phyloP scores from a whole-genome alignment of 1,140 invertebrate species.

The Apis florea region DNA sequence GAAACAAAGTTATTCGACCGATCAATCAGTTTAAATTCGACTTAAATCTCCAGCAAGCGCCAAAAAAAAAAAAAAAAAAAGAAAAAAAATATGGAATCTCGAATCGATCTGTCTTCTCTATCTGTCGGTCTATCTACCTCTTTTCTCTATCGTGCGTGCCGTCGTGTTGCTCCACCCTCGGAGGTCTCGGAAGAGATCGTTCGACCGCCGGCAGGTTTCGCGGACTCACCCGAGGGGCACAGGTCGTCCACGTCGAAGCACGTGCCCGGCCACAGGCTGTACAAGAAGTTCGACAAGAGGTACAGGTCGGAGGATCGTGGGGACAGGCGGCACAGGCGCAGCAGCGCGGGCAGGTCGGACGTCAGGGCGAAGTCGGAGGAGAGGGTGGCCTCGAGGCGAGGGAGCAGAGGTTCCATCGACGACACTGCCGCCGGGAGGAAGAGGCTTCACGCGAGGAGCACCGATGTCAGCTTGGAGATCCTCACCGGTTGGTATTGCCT shows the following conservation, averaged over 20 bases:
- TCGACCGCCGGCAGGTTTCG: conserved; percentile 91
- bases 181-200: conserved; percentile 88
- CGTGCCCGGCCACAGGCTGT: conserved; percentile 82
- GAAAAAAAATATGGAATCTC: not conserved
- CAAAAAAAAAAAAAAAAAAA: not conserved
- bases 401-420: conserved; percentile 80
- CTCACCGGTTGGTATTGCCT: conserved; percentile 81
- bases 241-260: conserved; percentile 73
- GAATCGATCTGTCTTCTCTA: conserved; percentile 32
- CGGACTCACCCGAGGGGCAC: conserved; percentile 88
- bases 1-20: not conserved
- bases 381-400: conserved; percentile 79
- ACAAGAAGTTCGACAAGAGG: conserved; percentile 90
- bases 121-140: conserved; percentile 53
- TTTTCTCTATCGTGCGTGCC: conserved; percentile 63
- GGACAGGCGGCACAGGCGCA: conserved; percentile 83
- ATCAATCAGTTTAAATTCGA: not conserved
- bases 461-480: conserved; percentile 87
- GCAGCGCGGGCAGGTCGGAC: conserved; percentile 84
- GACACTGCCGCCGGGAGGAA: conserved; percentile 81
- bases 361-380: conserved; percentile 91
- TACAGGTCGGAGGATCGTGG: conserved; percentile 90
- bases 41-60: not conserved
- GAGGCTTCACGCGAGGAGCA: conserved; percentile 85
- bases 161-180: conserved; percentile 55